Percentiles rank a stretch among this genome's conserved stretches.
phyloP scores from a whole-genome alignment of 2,797 vertebrate genomes.

The Adrianichthys oophorus region DNA sequence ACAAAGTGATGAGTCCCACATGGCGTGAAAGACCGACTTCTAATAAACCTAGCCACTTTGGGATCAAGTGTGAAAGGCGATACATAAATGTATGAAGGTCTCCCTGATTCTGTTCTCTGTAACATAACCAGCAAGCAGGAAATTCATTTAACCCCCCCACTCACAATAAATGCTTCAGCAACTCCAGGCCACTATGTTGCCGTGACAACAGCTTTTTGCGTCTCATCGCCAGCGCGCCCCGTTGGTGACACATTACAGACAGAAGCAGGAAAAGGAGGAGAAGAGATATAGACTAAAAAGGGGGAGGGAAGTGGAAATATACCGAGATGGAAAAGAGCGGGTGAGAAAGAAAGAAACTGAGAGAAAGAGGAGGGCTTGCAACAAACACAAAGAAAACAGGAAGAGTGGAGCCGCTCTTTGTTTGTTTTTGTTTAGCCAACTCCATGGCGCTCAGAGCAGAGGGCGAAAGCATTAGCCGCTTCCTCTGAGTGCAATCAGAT shows the following conservation, averaged over 20 bases:
- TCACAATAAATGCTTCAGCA: slow-evolving; percentile 28
- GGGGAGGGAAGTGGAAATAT: slow-evolving; percentile 12
- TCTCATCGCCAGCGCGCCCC: slow-evolving; percentile 46
- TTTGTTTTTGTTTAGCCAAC: not conserved
- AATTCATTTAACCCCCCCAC: slow-evolving; percentile 22
- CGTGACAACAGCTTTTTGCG: slow-evolving; percentile 55
- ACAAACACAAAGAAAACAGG: slow-evolving; percentile 20
- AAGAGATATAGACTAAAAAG: not conserved
- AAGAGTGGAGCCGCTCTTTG: slow-evolving; percentile 3
- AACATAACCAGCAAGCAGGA: slow-evolving; percentile 7
- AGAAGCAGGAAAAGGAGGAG: slow-evolving; percentile 32
- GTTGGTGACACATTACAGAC: slow-evolving; percentile 48
- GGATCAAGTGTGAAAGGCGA: too few species aligned
- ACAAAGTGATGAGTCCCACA: too few species aligned
- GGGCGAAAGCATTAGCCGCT: not conserved
- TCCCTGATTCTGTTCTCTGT: slow-evolving; percentile 13
- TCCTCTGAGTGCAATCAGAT: slow-evolving; percentile 2
- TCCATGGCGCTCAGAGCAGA: not conserved
- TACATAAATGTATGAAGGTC: slow-evolving; percentile 43
- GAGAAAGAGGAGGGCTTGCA: slow-evolving; percentile 6
- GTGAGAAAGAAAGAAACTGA: not conserved
- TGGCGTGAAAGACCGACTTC: too few species aligned
- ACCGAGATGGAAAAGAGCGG: slow-evolving; percentile 5
- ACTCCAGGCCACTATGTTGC: slow-evolving; percentile 49
- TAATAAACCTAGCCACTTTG: too few species aligned